phyloP scores from a whole-genome alignment of 2,888 invertebrate genomes.

The Plebejus argus region DNA sequence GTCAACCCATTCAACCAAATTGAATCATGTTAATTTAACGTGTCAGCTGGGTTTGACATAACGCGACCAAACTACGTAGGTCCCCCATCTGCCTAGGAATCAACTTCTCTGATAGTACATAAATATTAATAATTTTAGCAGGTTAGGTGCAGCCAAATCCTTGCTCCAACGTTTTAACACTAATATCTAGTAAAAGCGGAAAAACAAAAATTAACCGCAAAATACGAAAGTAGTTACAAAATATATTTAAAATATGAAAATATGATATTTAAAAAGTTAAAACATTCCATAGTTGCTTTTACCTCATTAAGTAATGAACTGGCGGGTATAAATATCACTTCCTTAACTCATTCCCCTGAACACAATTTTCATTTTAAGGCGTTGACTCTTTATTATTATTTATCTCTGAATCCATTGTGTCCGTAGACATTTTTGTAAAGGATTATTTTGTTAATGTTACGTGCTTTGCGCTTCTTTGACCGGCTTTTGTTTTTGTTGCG shows the following conservation, averaged over 20 bases:
- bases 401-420: slow-evolving; percentile 49
- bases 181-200: neutral
- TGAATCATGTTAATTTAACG: too few relatives aligned
- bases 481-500: neutral
- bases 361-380: slow-evolving; percentile 78
- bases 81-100: too few relatives aligned
- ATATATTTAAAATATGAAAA: slow-evolving; percentile 34
- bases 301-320: slow-evolving; percentile 62
- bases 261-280: slow-evolving; percentile 43
- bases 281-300: slow-evolving; percentile 46
- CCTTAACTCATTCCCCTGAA: slow-evolving; percentile 62
- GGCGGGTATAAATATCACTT: slow-evolving; percentile 73
- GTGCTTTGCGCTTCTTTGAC: neutral
- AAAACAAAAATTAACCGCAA: neutral
- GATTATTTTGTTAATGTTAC: slow-evolving; percentile 26
- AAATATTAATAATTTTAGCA: too few relatives aligned
- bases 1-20: too few relatives aligned
- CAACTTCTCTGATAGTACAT: too few relatives aligned
- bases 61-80: too few relatives aligned
- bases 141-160: too few relatives aligned
- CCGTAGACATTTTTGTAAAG: slow-evolving; percentile 29
- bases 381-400: slow-evolving; percentile 68
- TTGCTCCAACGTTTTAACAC: neutral
- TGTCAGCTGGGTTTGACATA: too few relatives aligned
- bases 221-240: neutral